Conservation (phyloP, 2,888 invertebrate species). For the Argyra leucocephala region DNA sequence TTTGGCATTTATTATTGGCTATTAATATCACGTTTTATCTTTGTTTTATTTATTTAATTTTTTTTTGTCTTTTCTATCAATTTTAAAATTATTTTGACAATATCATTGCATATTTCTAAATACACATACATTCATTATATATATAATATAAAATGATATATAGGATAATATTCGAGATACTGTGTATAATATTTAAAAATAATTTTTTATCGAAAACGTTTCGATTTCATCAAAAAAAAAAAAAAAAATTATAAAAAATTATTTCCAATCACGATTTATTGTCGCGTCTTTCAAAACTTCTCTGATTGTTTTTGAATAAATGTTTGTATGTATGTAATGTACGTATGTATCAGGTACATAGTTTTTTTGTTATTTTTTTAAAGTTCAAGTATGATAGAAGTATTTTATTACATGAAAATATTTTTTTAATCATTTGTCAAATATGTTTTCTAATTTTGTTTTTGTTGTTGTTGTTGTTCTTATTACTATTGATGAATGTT, state of each 20-base stretch:
- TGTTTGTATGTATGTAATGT: background rate
- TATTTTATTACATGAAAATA: background rate
- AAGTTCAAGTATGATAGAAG: background rate
- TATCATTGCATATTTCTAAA: background rate
- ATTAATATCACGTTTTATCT: slow-evolving; percentile 3
- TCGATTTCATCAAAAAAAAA: slow-evolving; percentile 6
- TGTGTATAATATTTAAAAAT: background rate
- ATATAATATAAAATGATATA: too few species aligned
- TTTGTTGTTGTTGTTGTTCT: too few species aligned
- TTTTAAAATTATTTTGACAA: background rate
- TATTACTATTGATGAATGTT: background rate
- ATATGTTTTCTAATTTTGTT: background rate
- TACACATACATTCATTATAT: background rate
- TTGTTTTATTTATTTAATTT: background rate
- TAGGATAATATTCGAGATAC: too few species aligned
- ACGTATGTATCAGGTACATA: too few species aligned
- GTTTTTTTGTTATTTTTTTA: too few species aligned
- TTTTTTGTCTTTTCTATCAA: background rate
- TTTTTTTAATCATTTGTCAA: background rate
- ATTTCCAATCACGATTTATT: slow-evolving; percentile 6
- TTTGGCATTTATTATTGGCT: slow-evolving; percentile 3
- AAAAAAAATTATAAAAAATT: background rate
- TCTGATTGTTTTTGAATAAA: background rate
- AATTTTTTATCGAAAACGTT: slow-evolving; percentile 2
- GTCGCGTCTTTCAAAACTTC: slow-evolving; percentile 6